Conservation (phyloP, 2,888 invertebrate species). For the Escarpia spicata region DNA sequence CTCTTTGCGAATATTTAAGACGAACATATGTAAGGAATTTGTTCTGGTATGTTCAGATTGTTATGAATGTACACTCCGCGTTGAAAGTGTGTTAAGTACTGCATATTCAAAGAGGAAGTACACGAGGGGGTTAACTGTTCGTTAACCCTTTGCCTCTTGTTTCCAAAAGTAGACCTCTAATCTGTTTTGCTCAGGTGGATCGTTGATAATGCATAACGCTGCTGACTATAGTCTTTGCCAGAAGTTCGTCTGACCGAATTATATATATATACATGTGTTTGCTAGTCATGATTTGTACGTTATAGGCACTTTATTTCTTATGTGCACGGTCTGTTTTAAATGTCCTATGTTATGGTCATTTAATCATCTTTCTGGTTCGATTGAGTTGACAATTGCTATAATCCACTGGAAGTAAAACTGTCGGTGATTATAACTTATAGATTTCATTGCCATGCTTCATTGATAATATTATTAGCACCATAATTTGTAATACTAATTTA, state of each 20-base stretch:
- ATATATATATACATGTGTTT: too few species aligned
- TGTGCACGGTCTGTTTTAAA: too few species aligned
- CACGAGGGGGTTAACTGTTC: neutral
- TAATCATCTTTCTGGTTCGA: too few species aligned
- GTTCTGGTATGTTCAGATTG: neutral
- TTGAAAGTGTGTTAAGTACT: neutral
- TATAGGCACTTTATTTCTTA: too few species aligned
- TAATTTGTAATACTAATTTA: neutral
- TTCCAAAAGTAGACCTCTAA: neutral
- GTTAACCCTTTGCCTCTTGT: neutral
- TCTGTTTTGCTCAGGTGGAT: neutral
- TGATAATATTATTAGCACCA: neutral
- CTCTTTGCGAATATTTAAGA: neutral
- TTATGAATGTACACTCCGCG: neutral
- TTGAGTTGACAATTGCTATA: too few species aligned
- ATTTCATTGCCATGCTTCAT: too few species aligned
- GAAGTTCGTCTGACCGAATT: neutral
- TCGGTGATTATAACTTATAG: too few species aligned
- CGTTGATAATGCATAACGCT: neutral
- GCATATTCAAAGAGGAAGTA: neutral
- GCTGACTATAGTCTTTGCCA: neutral
- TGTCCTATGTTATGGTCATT: too few species aligned
- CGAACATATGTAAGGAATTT: neutral
- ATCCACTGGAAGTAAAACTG: too few species aligned
- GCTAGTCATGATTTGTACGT: too few species aligned